Conservation (phyloP, 2,797 vertebrate genomes). For the Microhierax caerulescens region DNA sequence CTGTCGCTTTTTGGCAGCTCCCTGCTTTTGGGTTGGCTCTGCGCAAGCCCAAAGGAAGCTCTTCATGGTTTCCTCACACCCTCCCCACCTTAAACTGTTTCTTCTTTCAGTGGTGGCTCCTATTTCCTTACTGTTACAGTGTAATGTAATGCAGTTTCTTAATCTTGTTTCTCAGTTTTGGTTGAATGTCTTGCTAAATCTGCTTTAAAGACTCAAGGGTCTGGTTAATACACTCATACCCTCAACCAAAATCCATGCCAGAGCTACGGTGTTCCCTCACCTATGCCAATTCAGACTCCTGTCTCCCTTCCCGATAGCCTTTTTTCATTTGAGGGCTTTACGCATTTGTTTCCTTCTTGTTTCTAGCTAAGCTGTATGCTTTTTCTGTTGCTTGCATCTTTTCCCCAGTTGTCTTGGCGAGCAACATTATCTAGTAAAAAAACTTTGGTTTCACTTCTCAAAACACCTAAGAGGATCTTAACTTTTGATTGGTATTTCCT, state of each 20-base stretch:
- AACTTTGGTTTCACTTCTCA: neutral
- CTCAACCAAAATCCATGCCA: neutral
- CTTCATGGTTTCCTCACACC: neutral
- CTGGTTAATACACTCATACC: neutral
- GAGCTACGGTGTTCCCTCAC: neutral
- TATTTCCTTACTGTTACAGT: neutral
- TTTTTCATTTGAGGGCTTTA: neutral
- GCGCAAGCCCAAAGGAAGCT: neutral
- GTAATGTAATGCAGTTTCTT: neutral
- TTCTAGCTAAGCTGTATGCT: neutral
- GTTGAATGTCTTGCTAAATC: neutral
- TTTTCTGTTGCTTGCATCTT: neutral
- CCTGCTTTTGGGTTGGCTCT: neutral
- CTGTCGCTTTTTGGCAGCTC: neutral
- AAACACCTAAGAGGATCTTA: neutral
- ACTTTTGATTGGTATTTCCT: neutral
- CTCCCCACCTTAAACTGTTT: neutral
- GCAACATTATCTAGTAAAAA: neutral
- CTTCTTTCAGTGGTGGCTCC: neutral
- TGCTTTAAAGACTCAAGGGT: neutral
- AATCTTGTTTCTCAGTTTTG: neutral
- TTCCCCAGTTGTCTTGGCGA: neutral
- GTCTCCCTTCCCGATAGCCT: neutral
- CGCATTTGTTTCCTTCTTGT: neutral
- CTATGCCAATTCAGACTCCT: neutral